A percentile compares a stretch with the other conserved stretches of the same genome.
phyloP scores from a whole-genome alignment of 2,797 vertebrate species.

The Selene dorsalis region DNA sequence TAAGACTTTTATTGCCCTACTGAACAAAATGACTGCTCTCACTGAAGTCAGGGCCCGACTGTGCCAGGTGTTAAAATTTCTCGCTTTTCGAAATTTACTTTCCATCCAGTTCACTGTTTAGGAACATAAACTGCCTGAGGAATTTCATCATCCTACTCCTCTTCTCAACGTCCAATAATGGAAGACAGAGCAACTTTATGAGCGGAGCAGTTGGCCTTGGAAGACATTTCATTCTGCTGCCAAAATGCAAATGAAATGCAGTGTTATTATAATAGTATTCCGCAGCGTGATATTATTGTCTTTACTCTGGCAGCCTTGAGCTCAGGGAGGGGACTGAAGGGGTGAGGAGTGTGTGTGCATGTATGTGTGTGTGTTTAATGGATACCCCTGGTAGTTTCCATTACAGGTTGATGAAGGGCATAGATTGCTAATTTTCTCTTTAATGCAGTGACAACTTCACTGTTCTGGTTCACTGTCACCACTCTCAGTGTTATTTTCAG shows the following conservation, averaged over 20 bases:
- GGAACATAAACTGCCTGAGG: conserved; percentile 17
- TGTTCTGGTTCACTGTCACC: background rate
- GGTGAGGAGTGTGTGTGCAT: background rate
- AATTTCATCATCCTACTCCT: conserved; percentile 12
- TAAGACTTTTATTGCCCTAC: conserved; percentile 21
- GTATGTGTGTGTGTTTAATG: background rate
- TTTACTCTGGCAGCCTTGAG: conserved; percentile 10
- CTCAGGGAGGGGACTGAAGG: background rate
- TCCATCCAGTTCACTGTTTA: background rate
- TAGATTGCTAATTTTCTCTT: background rate
- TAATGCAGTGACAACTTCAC: background rate
- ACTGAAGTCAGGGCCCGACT: background rate
- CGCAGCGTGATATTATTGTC: conserved; percentile 2
- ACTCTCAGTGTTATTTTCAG: no score
- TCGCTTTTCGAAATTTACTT: conserved; percentile 1
- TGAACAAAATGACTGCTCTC: conserved; percentile 1
- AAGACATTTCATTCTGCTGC: conserved; percentile 2
- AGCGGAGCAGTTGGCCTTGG: background rate
- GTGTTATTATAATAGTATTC: conserved; percentile 5
- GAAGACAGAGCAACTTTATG: conserved; percentile 4
- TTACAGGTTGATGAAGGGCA: background rate
- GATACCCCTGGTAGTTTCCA: background rate
- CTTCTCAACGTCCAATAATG: conserved; percentile 17
- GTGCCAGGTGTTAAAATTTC: conserved; percentile 3
- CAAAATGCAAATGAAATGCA: conserved; percentile 28